Conservation (phyloP, 2,113 vertebrate species). For the Elaphurus davidianus region DNA sequence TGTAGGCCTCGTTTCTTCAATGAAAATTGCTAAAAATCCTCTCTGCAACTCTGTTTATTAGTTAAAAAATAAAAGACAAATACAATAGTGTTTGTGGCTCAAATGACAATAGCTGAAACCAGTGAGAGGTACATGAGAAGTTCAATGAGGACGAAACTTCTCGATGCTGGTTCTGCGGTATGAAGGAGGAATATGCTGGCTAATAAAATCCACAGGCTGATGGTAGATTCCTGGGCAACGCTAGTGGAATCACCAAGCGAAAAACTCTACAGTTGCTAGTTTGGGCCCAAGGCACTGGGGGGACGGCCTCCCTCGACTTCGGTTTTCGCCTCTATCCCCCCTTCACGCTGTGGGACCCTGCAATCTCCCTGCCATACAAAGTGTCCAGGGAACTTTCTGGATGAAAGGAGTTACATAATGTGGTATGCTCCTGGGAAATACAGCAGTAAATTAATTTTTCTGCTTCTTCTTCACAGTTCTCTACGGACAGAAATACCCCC, state of each 20-base stretch:
- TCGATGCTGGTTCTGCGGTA: not conserved
- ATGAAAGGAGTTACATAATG: slow-evolving; percentile 8
- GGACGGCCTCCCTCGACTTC: not conserved
- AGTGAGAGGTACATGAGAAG: not conserved
- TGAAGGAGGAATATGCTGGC: not conserved
- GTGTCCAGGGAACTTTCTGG: slow-evolving; percentile 25
- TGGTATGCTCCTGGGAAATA: slow-evolving; percentile 30
- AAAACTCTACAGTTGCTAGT: not conserved
- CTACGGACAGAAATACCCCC: not conserved
- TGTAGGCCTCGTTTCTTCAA: not conserved
- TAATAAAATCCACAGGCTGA: not conserved
- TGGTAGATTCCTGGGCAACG: not conserved
- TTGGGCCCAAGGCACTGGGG: not conserved
- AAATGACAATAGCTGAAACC: not conserved
- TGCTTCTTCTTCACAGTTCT: not conserved
- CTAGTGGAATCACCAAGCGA: not conserved
- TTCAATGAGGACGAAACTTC: not conserved
- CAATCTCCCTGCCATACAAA: not conserved
- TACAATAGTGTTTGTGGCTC: not conserved
- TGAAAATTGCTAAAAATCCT: not conserved
- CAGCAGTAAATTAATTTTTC: slow-evolving; percentile 50
- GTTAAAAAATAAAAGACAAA: not conserved
- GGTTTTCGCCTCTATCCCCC: not conserved
- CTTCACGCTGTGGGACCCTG: not conserved
- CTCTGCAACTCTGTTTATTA: not conserved